Percentiles rank a stretch among this genome's conserved stretches.
These are phyloP conservation scores for Caranx ignobilis DNA, from an alignment of 2,113 vertebrate species.

Conservation along the genomic window DNA sequence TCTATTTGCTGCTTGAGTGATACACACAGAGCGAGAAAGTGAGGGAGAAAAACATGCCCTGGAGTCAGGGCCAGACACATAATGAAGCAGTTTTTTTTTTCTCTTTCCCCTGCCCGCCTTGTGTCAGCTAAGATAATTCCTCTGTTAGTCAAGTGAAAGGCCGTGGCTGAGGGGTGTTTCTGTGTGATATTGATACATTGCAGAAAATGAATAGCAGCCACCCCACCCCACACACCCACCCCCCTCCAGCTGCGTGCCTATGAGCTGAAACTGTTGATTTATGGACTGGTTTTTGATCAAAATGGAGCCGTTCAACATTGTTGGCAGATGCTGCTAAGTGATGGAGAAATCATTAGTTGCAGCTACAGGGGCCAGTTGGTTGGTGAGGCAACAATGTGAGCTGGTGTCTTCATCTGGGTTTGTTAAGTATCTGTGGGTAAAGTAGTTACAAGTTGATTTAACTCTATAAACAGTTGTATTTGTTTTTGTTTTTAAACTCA, in stretches of 20 bases:
- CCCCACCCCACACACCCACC: slow-evolving; percentile 6
- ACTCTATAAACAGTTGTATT: not conserved
- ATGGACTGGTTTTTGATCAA: slow-evolving; percentile 51
- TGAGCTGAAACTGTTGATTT: slow-evolving; percentile 57
- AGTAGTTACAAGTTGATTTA: slow-evolving; percentile 34
- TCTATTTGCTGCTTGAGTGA: slow-evolving; percentile 57
- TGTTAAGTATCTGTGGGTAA: slow-evolving; percentile 19
- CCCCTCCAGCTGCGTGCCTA: slow-evolving; percentile 34
- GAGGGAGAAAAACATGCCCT: slow-evolving; percentile 53
- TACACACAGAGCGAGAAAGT: slow-evolving; percentile 39
- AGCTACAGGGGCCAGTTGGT: slow-evolving; percentile 28
- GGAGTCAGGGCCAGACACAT: slow-evolving; percentile 60
- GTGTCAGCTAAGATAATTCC: slow-evolving; percentile 67
- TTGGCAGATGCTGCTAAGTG: slow-evolving; percentile 66
- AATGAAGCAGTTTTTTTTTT: slow-evolving; percentile 56
- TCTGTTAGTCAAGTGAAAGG: slow-evolving; percentile 67
- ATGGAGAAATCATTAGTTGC: slow-evolving; percentile 55
- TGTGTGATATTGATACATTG: slow-evolving; percentile 69
- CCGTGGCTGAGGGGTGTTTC: slow-evolving; percentile 51
- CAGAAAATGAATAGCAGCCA: slow-evolving; percentile 59
- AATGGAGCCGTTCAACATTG: slow-evolving; percentile 38
- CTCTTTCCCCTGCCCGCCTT: slow-evolving; percentile 11
- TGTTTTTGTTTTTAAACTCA: too few species aligned
- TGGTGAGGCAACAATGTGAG: slow-evolving; percentile 31
- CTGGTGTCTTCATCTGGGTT: slow-evolving; percentile 34